Percentiles rank a stretch among this genome's conserved stretches.
These are phyloP conservation scores for Tenrec ecaudatus DNA, from an alignment of 2,113 vertebrate species.

Conservation along the genomic window DNA sequence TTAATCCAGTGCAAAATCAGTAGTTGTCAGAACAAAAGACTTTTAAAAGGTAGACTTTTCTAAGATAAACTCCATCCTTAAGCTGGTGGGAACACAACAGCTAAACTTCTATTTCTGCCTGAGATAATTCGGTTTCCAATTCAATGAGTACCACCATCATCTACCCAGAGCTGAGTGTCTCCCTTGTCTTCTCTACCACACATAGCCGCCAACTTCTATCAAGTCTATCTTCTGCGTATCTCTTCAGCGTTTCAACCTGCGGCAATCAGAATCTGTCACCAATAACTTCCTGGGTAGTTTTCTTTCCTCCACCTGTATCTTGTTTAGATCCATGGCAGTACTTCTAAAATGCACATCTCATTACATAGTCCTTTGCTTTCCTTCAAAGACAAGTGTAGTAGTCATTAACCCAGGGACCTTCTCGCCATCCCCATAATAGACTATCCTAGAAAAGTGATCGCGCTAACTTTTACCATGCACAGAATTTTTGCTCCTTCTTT, in stretches of 20 bases:
- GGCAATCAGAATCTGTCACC: not conserved
- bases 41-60: slow-evolving; percentile 20
- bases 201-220: not conserved
- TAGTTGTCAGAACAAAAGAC: slow-evolving; percentile 30
- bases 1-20: not conserved
- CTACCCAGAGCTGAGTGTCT: not conserved
- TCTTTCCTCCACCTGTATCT: slow-evolving; percentile 25
- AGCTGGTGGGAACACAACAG: slow-evolving; percentile 11
- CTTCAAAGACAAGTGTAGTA: slow-evolving; percentile 7
- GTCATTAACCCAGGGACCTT: not conserved
- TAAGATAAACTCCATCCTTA: not conserved
- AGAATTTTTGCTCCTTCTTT: not conserved
- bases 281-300: slow-evolving; percentile 18
- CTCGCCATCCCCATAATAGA: not conserved
- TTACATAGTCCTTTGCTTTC: slow-evolving; percentile 19
- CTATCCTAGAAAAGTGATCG: slow-evolving; percentile 3
- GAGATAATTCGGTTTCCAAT: not conserved
- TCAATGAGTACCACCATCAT: not conserved
- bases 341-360: slow-evolving; percentile 23
- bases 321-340: not conserved
- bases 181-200: not conserved
- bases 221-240: not conserved
- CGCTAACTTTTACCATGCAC: not conserved
- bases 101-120: not conserved
- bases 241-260: slow-evolving; percentile 5